Conservation (phyloP, 2,888 invertebrate genomes). For the Diabrotica balteata region DNA sequence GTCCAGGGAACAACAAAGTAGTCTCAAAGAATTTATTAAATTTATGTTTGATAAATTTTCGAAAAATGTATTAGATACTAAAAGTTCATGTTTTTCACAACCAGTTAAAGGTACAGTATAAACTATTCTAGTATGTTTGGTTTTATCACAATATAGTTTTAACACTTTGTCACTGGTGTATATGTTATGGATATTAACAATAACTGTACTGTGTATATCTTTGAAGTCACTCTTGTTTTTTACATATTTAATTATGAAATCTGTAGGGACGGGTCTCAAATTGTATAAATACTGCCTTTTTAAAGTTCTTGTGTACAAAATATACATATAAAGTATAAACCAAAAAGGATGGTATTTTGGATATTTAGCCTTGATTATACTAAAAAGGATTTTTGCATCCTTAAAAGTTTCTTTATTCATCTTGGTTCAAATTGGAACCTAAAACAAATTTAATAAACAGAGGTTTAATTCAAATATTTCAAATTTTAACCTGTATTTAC, state of each 20-base stretch:
- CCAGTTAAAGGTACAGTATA: conserved; percentile 31
- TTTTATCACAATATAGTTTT: conserved; percentile 33
- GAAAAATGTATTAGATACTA: conserved; percentile 38
- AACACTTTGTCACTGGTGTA: conserved; percentile 41
- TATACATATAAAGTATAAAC: conserved; percentile 54
- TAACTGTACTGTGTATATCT: conserved; percentile 50
- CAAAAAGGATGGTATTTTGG: conserved; percentile 49
- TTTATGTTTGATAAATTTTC: conserved; percentile 32
- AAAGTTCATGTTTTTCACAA: conserved; percentile 32
- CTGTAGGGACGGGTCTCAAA: conserved; percentile 41
- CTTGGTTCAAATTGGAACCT: not conserved
- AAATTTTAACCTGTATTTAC: no score
- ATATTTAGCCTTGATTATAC: conserved; percentile 38
- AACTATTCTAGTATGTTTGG: conserved; percentile 33
- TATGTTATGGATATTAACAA: conserved; percentile 45
- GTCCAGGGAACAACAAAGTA: conserved; percentile 28
- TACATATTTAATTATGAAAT: conserved; percentile 39
- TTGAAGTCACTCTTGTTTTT: conserved; percentile 33
- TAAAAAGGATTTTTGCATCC: conserved; percentile 17
- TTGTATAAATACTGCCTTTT: conserved; percentile 46
- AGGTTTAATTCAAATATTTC: no score
- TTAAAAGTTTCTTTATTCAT: conserved; percentile 4
- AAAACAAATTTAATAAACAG: no score
- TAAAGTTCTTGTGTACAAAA: conserved; percentile 48
- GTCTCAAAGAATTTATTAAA: conserved; percentile 28